Conservation (phyloP, 2,888 invertebrate species). For the Mayetiola destructor region DNA sequence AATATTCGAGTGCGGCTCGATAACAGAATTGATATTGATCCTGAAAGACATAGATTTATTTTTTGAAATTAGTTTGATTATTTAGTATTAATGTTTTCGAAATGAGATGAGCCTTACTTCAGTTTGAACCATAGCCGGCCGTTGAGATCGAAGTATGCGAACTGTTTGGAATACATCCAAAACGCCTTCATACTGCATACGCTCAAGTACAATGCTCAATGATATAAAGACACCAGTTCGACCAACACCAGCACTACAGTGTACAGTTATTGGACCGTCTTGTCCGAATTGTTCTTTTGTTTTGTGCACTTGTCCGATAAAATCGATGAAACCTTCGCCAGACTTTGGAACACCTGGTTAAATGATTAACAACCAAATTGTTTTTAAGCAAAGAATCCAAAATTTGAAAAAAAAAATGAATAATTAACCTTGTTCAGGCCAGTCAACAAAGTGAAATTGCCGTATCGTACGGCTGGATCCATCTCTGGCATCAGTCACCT, state of each 20-base stretch:
- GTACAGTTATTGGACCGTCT: constrained; percentile 97
- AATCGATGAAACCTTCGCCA: constrained; percentile 97
- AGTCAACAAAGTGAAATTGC: constrained; percentile 93
- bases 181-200: constrained; percentile 98
- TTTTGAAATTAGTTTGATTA: neutral
- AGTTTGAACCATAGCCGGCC: constrained; percentile 99
- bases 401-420: neutral
- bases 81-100: no score
- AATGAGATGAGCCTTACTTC: constrained; percentile 49
- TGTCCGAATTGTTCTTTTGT: constrained; percentile 99
- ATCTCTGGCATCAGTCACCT: constrained; percentile 92
- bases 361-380: neutral
- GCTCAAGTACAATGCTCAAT: constrained; percentile 90
- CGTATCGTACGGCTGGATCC: constrained; percentile 89
- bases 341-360: constrained; percentile 72
- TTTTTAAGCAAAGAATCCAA: no score
- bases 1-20: constrained; percentile 93
- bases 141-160: constrained; percentile 91
- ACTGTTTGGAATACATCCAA: constrained; percentile 99
- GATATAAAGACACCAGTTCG: constrained; percentile 98
- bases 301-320: constrained; percentile 98
- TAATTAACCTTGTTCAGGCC: constrained; percentile 66
- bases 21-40: constrained; percentile 99
- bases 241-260: constrained; percentile 97
- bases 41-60: constrained; percentile 37